A percentile compares a stretch with the other conserved stretches of the same genome.
These are phyloP conservation scores for Sepioteuthis lessoniana DNA, from an alignment of 2,888 invertebrate genomes.

Conservation along the genomic window DNA sequence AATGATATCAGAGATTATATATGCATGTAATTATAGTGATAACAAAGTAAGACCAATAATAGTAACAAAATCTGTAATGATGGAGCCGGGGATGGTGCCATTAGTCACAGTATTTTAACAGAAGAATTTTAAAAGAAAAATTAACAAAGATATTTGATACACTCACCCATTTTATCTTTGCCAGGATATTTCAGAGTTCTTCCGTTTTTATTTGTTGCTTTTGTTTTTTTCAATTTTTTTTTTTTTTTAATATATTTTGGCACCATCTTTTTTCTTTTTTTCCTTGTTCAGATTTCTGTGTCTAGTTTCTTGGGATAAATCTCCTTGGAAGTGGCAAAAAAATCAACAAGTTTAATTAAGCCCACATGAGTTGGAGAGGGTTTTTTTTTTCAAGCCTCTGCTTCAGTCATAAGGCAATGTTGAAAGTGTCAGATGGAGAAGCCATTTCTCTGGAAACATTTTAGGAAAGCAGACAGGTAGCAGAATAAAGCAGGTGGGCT, in stretches of 20 bases:
- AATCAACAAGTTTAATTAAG: conserved; percentile 6
- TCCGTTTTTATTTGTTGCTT: not conserved
- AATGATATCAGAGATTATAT: no score
- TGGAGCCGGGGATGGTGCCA: no score
- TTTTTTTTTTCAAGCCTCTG: not conserved
- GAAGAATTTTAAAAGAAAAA: no score
- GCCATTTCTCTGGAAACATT: not conserved
- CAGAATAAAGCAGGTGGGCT: not conserved
- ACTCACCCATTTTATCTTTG: no score
- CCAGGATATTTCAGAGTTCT: no score
- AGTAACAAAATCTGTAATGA: no score
- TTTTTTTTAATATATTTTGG: not conserved
- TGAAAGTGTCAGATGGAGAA: not conserved
- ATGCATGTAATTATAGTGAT: no score
- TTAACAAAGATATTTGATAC: no score
- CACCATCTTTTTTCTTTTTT: not conserved
- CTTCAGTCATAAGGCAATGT: not conserved
- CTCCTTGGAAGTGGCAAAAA: not conserved
- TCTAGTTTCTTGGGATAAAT: not conserved
- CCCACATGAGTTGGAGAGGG: not conserved
- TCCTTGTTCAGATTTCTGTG: no score
- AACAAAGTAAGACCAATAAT: no score
- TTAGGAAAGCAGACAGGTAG: not conserved
- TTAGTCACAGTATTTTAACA: no score
- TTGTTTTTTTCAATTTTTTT: not conserved